Conservation (phyloP, 2,888 invertebrate genomes). For the Unio pictorum region DNA sequence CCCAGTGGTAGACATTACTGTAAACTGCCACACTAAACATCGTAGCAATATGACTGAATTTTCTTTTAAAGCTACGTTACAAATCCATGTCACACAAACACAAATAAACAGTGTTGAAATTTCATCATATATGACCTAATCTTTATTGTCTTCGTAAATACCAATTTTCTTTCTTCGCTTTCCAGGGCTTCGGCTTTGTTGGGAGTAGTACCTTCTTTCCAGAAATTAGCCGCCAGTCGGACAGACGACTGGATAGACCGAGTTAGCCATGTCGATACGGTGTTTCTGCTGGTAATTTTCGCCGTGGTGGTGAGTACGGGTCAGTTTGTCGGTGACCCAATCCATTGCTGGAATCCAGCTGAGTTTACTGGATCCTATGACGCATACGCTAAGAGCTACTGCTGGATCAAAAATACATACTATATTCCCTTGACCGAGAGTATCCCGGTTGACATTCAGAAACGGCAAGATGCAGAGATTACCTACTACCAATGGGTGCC, state of each 20-base stretch:
- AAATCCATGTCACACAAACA: too few species aligned
- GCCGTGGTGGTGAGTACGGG: constrained; percentile 62
- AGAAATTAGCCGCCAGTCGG: constrained; percentile 57
- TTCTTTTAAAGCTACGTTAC: too few species aligned
- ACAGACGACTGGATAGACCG: constrained; percentile 65
- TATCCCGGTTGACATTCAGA: constrained; percentile 55
- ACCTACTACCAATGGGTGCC: constrained; percentile 67
- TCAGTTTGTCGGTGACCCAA: constrained; percentile 64
- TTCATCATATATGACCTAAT: too few species aligned
- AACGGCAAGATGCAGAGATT: constrained; percentile 58
- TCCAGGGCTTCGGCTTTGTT: constrained; percentile 42
- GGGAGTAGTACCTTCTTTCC: constrained; percentile 57
- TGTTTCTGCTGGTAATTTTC: constrained; percentile 61
- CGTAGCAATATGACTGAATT: too few species aligned
- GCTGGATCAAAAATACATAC: constrained; percentile 67
- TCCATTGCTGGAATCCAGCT: constrained; percentile 64
- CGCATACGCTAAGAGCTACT: constrained; percentile 60
- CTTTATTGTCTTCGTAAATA: too few species aligned
- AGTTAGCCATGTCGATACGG: constrained; percentile 61
- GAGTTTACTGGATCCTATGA: constrained; percentile 60
- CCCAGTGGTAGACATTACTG: too few species aligned
- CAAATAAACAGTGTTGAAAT: too few species aligned
- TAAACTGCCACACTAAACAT: too few species aligned
- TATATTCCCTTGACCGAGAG: constrained; percentile 62
- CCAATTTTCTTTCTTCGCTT: too few species aligned